Evolutionary conservation across 2,797 vertebrate genomes (phyloP).

Genomic region (Leptodactylus fallax): DNA sequence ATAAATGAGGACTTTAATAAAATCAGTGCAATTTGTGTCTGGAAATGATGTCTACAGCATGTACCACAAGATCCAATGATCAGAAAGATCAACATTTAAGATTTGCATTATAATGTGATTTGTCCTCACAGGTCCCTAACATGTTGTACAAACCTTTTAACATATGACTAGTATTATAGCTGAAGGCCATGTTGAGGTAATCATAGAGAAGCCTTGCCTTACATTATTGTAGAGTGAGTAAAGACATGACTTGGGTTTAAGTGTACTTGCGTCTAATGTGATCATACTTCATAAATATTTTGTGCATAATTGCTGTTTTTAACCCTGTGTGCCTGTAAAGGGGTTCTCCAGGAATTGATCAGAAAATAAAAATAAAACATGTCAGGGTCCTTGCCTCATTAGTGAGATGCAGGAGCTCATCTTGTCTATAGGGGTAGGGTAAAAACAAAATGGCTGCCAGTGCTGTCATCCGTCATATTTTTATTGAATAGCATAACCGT

Average conservation of each 20-base stretch:
- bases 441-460: too few species aligned
- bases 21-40: background rate
- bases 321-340: background rate
- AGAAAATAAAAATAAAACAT: too few species aligned
- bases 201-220: constrained; percentile 22
- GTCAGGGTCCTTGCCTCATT: too few species aligned
- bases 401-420: too few species aligned
- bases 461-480: too few species aligned
- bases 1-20: background rate
- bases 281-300: constrained; percentile 12
- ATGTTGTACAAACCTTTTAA: background rate
- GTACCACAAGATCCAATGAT: background rate
- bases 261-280: constrained; percentile 3
- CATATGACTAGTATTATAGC: constrained; percentile 21
- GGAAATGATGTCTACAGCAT: background rate
- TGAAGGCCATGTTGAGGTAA: constrained; percentile 32
- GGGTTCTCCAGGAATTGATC: too few species aligned
- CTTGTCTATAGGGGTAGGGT: too few species aligned
- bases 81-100: background rate
- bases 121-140: constrained; percentile 13
- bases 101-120: background rate
- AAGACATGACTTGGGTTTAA: background rate
- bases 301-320: constrained; percentile 21
- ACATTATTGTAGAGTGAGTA: constrained; percentile 33
- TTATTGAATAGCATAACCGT: too few species aligned